Conservation (phyloP, 2,797 vertebrate species). For the Remorina albescens region DNA sequence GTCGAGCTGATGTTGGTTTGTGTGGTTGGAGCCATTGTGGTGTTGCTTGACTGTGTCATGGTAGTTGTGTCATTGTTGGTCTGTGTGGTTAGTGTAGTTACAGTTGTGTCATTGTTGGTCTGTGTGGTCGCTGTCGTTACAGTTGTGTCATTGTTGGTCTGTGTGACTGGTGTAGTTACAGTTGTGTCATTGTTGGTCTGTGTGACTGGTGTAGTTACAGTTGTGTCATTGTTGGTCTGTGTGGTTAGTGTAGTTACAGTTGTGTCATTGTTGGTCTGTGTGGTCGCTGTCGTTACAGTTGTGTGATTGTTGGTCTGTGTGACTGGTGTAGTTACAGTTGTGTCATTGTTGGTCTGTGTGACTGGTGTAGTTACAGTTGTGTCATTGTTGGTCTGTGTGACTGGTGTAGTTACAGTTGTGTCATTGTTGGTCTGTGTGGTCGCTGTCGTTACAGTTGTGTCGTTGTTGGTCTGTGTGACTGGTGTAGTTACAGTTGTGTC, state of each 20-base stretch:
- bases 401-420: too few relatives aligned
- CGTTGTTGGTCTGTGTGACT: too few relatives aligned
- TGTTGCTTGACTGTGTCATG: neutral
- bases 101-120: neutral
- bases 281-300: rapidly evolving
- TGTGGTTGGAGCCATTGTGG: rapidly evolving
- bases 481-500: too few relatives aligned
- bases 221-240: neutral
- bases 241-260: neutral
- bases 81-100: neutral
- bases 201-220: neutral
- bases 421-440: too few relatives aligned
- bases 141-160: neutral
- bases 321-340: neutral
- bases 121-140: neutral
- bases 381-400: too few relatives aligned
- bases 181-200: neutral
- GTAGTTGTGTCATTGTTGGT: neutral
- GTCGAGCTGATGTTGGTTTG: neutral
- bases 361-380: too few relatives aligned
- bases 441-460: too few relatives aligned
- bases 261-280: neutral
- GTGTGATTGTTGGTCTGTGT: neutral
- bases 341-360: too few relatives aligned
- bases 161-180: neutral